phyloP scores from a whole-genome alignment of 92 coral and sea anemone species.

The Scolanthus callimorphus region DNA sequence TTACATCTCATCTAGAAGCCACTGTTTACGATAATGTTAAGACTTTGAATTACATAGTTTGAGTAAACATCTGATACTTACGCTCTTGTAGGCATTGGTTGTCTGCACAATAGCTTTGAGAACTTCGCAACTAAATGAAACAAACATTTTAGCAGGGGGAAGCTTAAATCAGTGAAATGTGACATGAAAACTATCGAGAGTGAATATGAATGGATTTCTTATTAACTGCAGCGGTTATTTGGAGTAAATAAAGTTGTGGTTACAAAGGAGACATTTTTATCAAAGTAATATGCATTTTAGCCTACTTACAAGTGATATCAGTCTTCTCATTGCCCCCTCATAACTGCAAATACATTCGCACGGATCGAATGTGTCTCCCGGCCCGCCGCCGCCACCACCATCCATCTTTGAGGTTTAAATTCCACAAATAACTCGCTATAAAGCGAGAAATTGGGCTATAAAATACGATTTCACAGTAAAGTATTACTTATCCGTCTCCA shows the following conservation, averaged over 20 bases:
- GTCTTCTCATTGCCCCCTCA: constrained; percentile 96
- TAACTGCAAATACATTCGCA: constrained; percentile 98
- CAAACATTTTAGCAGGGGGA: too few relatives aligned
- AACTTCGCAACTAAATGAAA: constrained; percentile 70
- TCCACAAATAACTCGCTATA: constrained; percentile 14
- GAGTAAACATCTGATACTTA: constrained; percentile 55
- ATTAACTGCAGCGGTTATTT: too few relatives aligned
- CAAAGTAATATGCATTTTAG: too few relatives aligned
- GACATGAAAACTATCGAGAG: too few relatives aligned
- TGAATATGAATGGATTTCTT: too few relatives aligned
- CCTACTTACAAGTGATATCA: constrained; percentile 89
- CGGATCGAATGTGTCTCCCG: constrained; percentile 83
- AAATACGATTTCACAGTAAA: background rate
- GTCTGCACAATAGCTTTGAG: constrained; percentile 97
- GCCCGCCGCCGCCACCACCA: constrained; percentile 80
- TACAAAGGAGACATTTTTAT: too few relatives aligned
- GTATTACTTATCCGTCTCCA: background rate
- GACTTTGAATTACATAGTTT: too few relatives aligned
- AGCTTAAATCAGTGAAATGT: too few relatives aligned
- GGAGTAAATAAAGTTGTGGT: too few relatives aligned
- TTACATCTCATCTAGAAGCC: too few relatives aligned
- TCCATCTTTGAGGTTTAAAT: constrained; percentile 44
- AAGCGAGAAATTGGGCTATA: constrained; percentile 6
- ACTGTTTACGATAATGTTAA: too few relatives aligned
- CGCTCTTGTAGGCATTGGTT: constrained; percentile 95